phyloP scores from a whole-genome alignment of 2,113 vertebrate species.

The Cepphus grylle region DNA sequence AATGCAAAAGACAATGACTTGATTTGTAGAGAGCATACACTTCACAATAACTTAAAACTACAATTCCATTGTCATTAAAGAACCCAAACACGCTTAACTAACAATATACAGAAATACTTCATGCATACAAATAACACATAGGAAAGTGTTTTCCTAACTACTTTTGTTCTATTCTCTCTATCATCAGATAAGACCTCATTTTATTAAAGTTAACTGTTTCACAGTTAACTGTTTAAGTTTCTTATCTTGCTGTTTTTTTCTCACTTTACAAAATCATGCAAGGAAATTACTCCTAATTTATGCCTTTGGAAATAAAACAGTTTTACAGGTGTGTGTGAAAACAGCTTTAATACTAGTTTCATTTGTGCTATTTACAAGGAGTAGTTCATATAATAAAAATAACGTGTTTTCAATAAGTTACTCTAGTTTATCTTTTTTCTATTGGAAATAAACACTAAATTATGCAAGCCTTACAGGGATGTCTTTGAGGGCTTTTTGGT shows the following conservation, averaged over 20 bases:
- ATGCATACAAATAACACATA: neutral
- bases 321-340: neutral
- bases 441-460: neutral
- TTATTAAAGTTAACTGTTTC: neutral
- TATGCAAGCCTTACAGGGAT: neutral
- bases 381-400: neutral
- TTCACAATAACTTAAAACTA: neutral
- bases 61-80: neutral
- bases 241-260: neutral
- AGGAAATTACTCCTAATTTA: neutral
- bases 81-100: neutral
- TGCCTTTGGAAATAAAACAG: neutral
- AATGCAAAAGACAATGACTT: neutral
- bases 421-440: neutral
- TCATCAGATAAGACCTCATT: neutral
- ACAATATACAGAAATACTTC: neutral
- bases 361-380: neutral
- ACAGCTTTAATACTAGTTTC: neutral
- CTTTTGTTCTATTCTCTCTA: neutral
- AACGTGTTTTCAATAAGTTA: neutral
- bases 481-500: neutral
- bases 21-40: neutral
- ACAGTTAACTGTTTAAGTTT: neutral
- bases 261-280: neutral
- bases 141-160: neutral